These are phyloP conservation scores for Laticauda laticaudata DNA, from an alignment of 2,113 vertebrate genomes.

Conservation along the genomic window DNA sequence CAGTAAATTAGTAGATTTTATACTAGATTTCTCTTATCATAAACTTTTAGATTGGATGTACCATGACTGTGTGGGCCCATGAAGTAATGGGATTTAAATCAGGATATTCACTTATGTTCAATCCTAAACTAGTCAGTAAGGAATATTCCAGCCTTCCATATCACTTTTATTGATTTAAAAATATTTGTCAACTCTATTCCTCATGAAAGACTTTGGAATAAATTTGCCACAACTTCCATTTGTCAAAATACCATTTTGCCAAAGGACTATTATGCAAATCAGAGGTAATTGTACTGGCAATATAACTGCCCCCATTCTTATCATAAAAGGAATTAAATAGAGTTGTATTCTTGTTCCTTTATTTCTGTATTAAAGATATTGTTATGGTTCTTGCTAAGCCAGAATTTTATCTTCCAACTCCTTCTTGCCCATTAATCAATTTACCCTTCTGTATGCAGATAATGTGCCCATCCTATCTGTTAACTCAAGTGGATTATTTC, in stretches of 20 bases:
- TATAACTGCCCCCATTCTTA: not conserved
- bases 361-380: not conserved
- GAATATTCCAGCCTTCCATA: not conserved
- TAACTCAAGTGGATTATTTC: not conserved
- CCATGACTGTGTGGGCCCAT: not conserved
- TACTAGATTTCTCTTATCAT: not conserved
- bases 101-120: not conserved
- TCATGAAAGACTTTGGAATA: not conserved
- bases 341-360: not conserved
- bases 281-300: not conserved
- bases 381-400: not conserved
- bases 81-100: not conserved
- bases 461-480: not conserved
- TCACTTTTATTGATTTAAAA: not conserved
- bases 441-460: not conserved
- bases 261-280: not conserved
- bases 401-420: not conserved
- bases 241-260: not conserved
- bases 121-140: not conserved
- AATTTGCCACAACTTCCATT: not conserved
- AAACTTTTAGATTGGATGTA: not conserved
- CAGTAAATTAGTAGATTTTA: not conserved
- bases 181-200: not conserved
- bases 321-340: not conserved
- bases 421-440: not conserved